Conservation (phyloP, 1,140 invertebrate genomes). For the Bradysia coprophila region DNA sequence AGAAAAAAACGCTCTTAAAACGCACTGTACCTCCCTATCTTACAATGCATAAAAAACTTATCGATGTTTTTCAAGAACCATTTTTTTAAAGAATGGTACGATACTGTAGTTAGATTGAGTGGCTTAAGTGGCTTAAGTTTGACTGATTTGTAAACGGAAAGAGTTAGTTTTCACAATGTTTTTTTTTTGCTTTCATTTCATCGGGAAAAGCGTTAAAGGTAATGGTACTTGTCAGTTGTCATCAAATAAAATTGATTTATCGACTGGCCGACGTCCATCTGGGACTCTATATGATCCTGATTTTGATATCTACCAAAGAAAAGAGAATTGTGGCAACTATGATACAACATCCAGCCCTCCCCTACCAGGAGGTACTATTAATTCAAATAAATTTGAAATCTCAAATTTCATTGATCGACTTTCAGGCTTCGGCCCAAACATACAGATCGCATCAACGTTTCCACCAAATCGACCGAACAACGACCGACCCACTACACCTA, state of each 20-base stretch:
- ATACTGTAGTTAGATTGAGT: too few species aligned
- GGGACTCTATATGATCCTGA: conserved; percentile 30
- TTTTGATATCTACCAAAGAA: conserved; percentile 37
- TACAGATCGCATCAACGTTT: not conserved
- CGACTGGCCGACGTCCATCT: conserved; percentile 20
- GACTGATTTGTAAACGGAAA: too few species aligned
- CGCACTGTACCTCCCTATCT: too few species aligned
- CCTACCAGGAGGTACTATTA: too few species aligned
- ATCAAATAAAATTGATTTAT: conserved; percentile 19
- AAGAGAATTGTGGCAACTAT: conserved; percentile 27
- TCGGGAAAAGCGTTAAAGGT: conserved; percentile 32
- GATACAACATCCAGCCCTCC: not conserved
- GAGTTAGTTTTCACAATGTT: too few species aligned
- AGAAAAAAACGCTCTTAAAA: too few species aligned
- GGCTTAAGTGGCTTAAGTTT: too few species aligned
- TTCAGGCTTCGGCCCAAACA: not conserved
- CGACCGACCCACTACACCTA: not conserved
- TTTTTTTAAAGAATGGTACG: too few species aligned
- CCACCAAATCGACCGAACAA: not conserved
- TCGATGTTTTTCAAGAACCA: too few species aligned
- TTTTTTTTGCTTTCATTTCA: conserved; percentile 30
- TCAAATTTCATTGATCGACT: not conserved
- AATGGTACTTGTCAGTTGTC: conserved; percentile 39
- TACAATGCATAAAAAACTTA: too few species aligned
- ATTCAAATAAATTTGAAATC: not conserved